Base-by-base conservation (phyloP, 1,140 invertebrate species). In the Euglossa dilemma region DNA sequence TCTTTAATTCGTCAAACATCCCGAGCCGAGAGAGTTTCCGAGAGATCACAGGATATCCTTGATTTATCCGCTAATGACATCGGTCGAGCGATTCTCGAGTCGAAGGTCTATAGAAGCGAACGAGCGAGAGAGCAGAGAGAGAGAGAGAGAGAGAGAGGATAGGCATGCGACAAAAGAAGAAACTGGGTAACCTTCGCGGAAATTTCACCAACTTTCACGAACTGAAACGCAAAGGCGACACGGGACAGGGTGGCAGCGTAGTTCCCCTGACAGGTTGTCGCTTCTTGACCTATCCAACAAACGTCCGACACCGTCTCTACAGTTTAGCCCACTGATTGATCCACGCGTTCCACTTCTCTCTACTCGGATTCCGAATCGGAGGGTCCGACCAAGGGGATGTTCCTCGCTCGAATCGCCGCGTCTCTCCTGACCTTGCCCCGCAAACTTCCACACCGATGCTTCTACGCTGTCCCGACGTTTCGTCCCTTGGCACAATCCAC, bases 381-480 rank as follows among this genome's bases (percentile, higher is more conserved):
- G 28, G 14, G 16, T 12, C 28, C 12, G 23, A 59, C 50, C 18
- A 12, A 36, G 18, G 25, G 4, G 50, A 50, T 52, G 1, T 9
- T 45, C 18, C 9, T 5, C 11, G 9, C 1, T 6, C 14, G 18
- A 59, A 47, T 25, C 18, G 67, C 20, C 20, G 45, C 45, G 18
- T 75, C 43, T 75, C 25, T 25, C 47, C 59, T 76, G 74, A 76
- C 74, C 74, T 76, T 76, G 59, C 25, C 28, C 47, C 47, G 25
- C 45, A 43, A 52, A 18, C 12, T 52, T 25, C 36, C 71, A 59
- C 36, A 59, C 14, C 20, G 28, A n/a, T 67, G 16, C 63, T 16
- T 50, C 28, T 11, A 61, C 59, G 14, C 16, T 16, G 63, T 6
- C 0, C n/a, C 28, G 25, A 56, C 66, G 54, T 56, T 63, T 56